Base-by-base conservation (phyloP, 2,888 invertebrate species). In the Synergus japonicus region DNA sequence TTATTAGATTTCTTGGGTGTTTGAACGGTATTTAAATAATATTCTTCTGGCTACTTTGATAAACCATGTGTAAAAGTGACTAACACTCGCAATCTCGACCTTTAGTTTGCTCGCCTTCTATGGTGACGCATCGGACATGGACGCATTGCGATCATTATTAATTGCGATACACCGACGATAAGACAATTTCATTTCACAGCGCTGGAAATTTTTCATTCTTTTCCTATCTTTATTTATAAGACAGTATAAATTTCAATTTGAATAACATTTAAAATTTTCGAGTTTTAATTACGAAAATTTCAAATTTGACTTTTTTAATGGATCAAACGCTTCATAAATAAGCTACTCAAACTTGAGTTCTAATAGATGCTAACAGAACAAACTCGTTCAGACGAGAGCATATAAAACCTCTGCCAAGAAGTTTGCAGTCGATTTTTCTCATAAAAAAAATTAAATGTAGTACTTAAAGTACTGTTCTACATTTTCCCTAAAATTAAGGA, bases 91-190 rank as follows among this genome's bases (percentile, higher is more conserved):
- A 60, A 49, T 49, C 49, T 49, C 67, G 44, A 44, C 49, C 69
- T 69, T 69, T 69, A 69, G 66, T 79, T 82, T 81, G 76, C 76
- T 73, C 58, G 67, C 80, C 80, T 78, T 80, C 41, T 80, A 80
- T 69, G 80, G 80, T 76, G 43, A 76, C 78, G 64, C 73, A 58
- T 37, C 44, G 41, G 58, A 79, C 79, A 78, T 78, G 79, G 18
- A 44, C n/a, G 69, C 69, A 46, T 77, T 82, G 67, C 73, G 65
- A 78, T 78, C 77, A 67, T 77, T 63, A 77, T 73, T 60, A 64
- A 76, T 37, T 76, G 22, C 66, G 49, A 37, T 46, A 73, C 69
- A 73, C 54, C 46, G 46, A 46, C 12, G 43, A 66, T 43, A 43
- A 41, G 41, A n/a, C 8, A 41, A n/a, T 66, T 66, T 66, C 9